A percentile compares a stretch with the other conserved stretches of the same genome.
Evolutionary conservation across 2,797 vertebrate genomes (phyloP).

Genomic region (Microctenopoma lineatum): DNA sequence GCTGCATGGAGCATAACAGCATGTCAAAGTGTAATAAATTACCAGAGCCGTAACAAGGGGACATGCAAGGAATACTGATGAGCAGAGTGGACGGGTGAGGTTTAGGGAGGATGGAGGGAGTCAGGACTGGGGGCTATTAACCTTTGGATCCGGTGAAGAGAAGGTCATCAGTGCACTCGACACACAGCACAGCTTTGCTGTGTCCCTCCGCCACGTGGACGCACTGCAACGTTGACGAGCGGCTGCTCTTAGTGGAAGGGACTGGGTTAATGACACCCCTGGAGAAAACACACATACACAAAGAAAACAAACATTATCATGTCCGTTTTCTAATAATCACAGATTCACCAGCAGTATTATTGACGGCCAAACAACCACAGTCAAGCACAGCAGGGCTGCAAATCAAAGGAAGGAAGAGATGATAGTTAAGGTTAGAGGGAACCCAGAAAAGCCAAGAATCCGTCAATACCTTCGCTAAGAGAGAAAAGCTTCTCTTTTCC

Average conservation of each 20-base stretch:
- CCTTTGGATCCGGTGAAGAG: constrained; percentile 99
- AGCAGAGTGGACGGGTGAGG: constrained; percentile 5
- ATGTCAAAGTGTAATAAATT: constrained; percentile 43
- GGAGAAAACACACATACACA: constrained; percentile 35
- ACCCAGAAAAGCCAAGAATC: constrained; percentile 58
- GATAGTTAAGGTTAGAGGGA: constrained; percentile 1
- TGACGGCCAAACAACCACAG: constrained; percentile 21
- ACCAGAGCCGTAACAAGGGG: not conserved
- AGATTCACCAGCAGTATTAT: constrained; percentile 8
- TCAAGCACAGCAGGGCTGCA: constrained; percentile 55
- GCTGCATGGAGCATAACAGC: constrained; percentile 24
- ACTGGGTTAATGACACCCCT: constrained; percentile 96
- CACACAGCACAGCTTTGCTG: constrained; percentile 95
- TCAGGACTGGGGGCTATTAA: constrained; percentile 53
- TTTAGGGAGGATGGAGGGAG: not conserved
- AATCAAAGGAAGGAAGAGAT: constrained; percentile 44
- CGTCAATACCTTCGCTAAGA: constrained; percentile 49
- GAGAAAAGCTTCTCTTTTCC: constrained; percentile 77
- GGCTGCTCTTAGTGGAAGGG: constrained; percentile 86
- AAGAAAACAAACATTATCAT: not conserved
- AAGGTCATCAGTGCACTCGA: constrained; percentile 96
- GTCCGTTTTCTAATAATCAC: not conserved
- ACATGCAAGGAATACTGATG: constrained; percentile 27
- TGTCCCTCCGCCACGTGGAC: constrained; percentile 94
- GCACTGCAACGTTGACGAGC: constrained; percentile 87